These are phyloP conservation scores for Drosophila leonis DNA, from an alignment of 2,888 invertebrate genomes.

Conservation along the genomic window DNA sequence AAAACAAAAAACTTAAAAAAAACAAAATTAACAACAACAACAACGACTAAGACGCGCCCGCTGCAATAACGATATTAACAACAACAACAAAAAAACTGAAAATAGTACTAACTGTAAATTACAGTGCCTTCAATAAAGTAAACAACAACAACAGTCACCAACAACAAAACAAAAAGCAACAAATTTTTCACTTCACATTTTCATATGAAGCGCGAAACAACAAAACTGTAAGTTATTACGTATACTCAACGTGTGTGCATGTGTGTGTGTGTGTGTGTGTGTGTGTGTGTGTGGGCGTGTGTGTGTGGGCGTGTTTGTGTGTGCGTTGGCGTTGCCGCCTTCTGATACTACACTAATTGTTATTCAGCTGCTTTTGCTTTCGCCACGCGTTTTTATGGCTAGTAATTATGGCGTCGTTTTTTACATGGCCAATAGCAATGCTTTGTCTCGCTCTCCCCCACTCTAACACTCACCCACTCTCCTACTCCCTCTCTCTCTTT, in stretches of 20 bases:
- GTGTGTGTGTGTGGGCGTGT: not conserved
- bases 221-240: slow-evolving; percentile 72
- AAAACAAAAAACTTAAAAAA: slow-evolving; percentile 14
- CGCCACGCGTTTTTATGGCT: slow-evolving; percentile 54
- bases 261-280: not conserved
- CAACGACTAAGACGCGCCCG: slow-evolving; percentile 43
- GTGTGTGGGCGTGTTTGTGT: slow-evolving; percentile 5
- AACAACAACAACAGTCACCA: slow-evolving; percentile 55
- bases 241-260: slow-evolving; percentile 41
- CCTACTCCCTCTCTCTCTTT: not conserved
- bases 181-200: slow-evolving; percentile 30
- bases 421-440: slow-evolving; percentile 50
- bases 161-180: slow-evolving; percentile 17
- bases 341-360: slow-evolving; percentile 61
- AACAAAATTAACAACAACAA: slow-evolving; percentile 26
- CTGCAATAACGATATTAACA: slow-evolving; percentile 46
- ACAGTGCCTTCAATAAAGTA: slow-evolving; percentile 74
- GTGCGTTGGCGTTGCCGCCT: slow-evolving; percentile 40
- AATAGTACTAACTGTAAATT: slow-evolving; percentile 75
- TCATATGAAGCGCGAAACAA: slow-evolving; percentile 50
- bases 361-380: slow-evolving; percentile 54
- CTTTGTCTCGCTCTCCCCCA: slow-evolving; percentile 11
- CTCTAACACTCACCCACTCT: not conserved
- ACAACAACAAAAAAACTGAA: slow-evolving; percentile 34
- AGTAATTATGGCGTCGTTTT: slow-evolving; percentile 68